These are phyloP conservation scores for Plodia interpunctella DNA, from an alignment of 1,140 invertebrate species.

Conservation along the genomic window DNA sequence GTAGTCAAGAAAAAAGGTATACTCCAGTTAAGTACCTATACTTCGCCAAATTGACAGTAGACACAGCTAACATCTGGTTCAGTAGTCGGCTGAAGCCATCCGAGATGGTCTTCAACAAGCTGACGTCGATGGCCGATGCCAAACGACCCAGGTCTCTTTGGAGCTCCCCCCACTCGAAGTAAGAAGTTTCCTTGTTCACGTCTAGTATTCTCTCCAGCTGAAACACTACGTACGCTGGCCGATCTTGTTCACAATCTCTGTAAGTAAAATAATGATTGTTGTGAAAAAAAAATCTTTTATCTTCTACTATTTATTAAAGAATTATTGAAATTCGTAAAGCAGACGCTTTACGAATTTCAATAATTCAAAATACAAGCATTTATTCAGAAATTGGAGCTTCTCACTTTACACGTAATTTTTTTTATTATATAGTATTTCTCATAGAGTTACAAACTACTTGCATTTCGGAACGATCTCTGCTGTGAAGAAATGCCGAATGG, in stretches of 20 bases:
- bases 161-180: conserved; percentile 80
- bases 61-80: conserved; percentile 80
- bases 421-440: no score
- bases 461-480: no score
- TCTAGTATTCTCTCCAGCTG: conserved; percentile 81
- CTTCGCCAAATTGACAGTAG: conserved; percentile 82
- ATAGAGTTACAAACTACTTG: no score
- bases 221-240: conserved; percentile 84
- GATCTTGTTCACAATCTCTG: conserved; percentile 84
- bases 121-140: conserved; percentile 50
- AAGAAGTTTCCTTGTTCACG: conserved; percentile 78
- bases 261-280: not conserved
- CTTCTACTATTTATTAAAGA: no score
- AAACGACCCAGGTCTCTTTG: conserved; percentile 73
- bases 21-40: conserved; percentile 73
- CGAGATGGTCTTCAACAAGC: conserved; percentile 56
- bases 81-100: conserved; percentile 75
- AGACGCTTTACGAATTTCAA: no score
- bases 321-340: no score
- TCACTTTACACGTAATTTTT: no score
- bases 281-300: no score
- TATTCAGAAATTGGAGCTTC: no score
- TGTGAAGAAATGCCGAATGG: no score
- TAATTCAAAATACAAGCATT: no score
- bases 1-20: not conserved